Base-by-base conservation (phyloP, 2,888 invertebrate species). In the Mylabris sibirica region DNA sequence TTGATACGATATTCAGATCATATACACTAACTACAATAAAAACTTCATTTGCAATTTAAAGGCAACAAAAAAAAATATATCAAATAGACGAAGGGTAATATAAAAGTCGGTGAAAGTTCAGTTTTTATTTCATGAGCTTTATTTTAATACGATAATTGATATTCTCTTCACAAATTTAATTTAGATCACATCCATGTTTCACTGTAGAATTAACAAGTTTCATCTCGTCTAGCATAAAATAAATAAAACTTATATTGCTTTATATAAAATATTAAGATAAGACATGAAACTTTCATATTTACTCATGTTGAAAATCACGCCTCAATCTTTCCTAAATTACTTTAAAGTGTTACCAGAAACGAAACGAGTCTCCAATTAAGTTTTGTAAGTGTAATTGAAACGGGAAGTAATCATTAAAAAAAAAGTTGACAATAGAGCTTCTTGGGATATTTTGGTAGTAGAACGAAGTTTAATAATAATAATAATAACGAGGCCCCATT, bases 401-500 rank as follows among this genome's bases (percentile, higher is more conserved):
- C 63, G 60, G 64, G 66, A 66, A 66, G 57, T 57, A 30, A 66
- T 64, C 53, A 62, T 66, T 66, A 35, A 64, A 59, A 38, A 59
- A 38, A 57, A 64, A 64, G 59, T 62, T 69, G 60, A 44, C 38
- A 53, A 41, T 63, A 65, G 70, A 70, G 70, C 70, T 70, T 70
- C 62, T 70, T 70, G 70, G 68, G 70, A 67, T 70, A 70, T 70
- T 59, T 67, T 44, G 62, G 22, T 57, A 34, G 22, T 1, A 60
- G 63, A 66, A 38, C 2, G 3, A 35, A 3, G 22, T 17, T 26
- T 30, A 30, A 30, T 30, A 34, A 65, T 30, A 30, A 30, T 30
- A 34, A 65, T 60, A 12, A 60, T 60, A 66, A 66, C 60, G 64
- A 69, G 69, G 69, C 70, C 70, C 68, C 70, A 70, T 68, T 63